Evolutionary conservation across 2,797 vertebrate genomes (phyloP), one percentile per base, ranked within the genome.

Genomic region (Falco peregrinus): DNA sequence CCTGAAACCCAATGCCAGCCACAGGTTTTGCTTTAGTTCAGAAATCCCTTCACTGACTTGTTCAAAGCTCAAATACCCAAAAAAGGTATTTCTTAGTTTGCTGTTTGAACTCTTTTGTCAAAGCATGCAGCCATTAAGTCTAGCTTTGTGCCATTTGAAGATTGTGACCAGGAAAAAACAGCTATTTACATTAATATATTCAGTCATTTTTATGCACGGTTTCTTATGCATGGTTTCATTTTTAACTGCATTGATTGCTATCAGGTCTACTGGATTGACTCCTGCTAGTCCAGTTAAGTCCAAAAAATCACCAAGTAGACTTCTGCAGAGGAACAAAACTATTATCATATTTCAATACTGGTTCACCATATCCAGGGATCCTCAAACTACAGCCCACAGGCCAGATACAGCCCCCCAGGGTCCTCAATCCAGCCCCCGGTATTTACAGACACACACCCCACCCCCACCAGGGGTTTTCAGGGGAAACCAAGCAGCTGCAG

Each of bases 221-320:
- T 97, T 41, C 39, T 41, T 41, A 41, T 37, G 37, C 37, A 37
- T 37, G 37, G 39, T 41, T 41, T 96, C 79, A 73, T 86, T 90
- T 94, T 95, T 96, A 96, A 96, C 93, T 92, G 67, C 68, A 95
- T 93, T 97, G 96, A 96, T 97, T 96, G 87, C 92, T 97, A 86
- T 94, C 89, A 94, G 67, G 78, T 94, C 82, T 93, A 47, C 85
- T 97, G 78, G 80, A 89, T 96, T 96, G 91, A 91, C 69, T 92
- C 92, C 85, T 92, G 74, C 60, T 89, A 78, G 70, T 83, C 80
- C 85, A 96, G 87, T 95, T 91, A 95, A 95, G 88, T 95, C 94
- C 18, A 74, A 45, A 89, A 95, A 93, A 87, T 68, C 67, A 92
- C 70, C 79, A 84, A 82, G 75, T 93, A 87, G n/a, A 68, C 85